Conservation (phyloP, 2,797 vertebrate species). For the Hydrolagus colliei region DNA sequence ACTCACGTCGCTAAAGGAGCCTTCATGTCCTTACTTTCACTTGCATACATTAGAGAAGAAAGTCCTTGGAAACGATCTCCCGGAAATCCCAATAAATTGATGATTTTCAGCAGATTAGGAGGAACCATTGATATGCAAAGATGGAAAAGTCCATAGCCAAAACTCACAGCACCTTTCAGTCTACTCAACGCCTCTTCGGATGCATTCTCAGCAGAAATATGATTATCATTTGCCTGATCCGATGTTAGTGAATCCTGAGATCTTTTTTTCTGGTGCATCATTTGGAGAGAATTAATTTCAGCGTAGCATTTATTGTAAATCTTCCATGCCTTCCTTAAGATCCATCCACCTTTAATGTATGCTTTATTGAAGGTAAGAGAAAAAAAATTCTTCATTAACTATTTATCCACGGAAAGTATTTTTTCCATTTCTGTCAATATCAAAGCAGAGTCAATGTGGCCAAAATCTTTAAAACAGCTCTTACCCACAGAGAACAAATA, state of each 20-base stretch:
- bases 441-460: background rate
- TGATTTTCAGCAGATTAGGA: slow-evolving; percentile 97
- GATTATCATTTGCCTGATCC: slow-evolving; percentile 72
- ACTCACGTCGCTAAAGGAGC: slow-evolving; percentile 99
- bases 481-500: background rate
- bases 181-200: slow-evolving; percentile 79
- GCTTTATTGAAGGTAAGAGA: slow-evolving; percentile 52
- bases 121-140: slow-evolving; percentile 99
- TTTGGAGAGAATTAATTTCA: slow-evolving; percentile 90
- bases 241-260: slow-evolving; percentile 58
- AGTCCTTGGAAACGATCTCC: slow-evolving; percentile 94
- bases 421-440: background rate
- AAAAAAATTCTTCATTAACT: background rate
- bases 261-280: slow-evolving; percentile 68
- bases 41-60: slow-evolving; percentile 87
- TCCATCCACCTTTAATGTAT: slow-evolving; percentile 98
- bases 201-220: slow-evolving; percentile 62
- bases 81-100: slow-evolving; percentile 98
- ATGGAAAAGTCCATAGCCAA: slow-evolving; percentile 98
- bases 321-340: slow-evolving; percentile 98
- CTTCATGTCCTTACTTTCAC: slow-evolving; percentile 99
- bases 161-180: slow-evolving; percentile 97
- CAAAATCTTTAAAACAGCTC: background rate
- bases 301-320: slow-evolving; percentile 96
- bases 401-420: background rate